Evolutionary conservation across 1,140 invertebrate species (phyloP).

Genomic region (Zaprionus davidi): DNA sequence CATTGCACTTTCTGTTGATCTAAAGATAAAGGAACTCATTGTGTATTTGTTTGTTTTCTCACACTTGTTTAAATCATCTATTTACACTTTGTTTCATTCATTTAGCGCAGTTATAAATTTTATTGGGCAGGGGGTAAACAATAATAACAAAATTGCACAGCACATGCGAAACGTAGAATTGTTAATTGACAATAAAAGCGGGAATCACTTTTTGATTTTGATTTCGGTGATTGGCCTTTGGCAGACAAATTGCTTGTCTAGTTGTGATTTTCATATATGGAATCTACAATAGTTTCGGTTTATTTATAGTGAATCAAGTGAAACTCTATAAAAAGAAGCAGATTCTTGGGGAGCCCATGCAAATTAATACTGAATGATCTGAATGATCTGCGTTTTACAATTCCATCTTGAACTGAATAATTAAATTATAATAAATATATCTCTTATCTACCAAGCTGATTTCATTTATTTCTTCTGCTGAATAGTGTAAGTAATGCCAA

Average conservation of each 20-base stretch:
- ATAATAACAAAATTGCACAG: neutral
- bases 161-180: neutral
- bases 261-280: neutral
- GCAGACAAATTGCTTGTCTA: neutral
- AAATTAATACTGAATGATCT: too few species aligned
- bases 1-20: constrained; percentile 16
- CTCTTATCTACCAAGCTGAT: too few species aligned
- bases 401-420: too few species aligned
- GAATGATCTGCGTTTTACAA: too few species aligned
- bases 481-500: neutral
- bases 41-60: constrained; percentile 5
- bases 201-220: constrained; percentile 1
- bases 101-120: constrained; percentile 1
- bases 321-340: neutral
- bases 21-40: constrained; percentile 9
- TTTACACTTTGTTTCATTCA: constrained; percentile 54
- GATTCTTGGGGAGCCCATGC: too few species aligned
- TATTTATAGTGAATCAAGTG: neutral
- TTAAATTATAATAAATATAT: too few species aligned
- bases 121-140: constrained; percentile 1
- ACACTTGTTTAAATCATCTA: constrained; percentile 29
- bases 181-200: neutral
- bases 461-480: too few species aligned
- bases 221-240: neutral
- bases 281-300: neutral